Evolutionary conservation across 2,113 vertebrate genomes (phyloP), one percentile per base, ranked within the genome.

Genomic region (Recurvirostra avosetta): DNA sequence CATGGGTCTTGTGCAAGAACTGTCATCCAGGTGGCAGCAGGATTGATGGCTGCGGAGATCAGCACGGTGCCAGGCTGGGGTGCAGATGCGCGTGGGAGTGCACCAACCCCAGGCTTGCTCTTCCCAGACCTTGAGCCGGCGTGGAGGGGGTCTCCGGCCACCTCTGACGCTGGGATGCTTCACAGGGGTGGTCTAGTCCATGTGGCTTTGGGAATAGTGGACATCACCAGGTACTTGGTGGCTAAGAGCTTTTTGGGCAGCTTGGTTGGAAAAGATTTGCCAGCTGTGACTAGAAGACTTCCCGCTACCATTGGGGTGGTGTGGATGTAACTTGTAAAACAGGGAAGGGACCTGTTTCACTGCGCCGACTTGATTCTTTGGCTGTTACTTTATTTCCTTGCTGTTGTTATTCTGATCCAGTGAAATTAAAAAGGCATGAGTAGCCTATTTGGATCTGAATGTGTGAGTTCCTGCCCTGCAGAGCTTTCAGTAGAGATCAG

Each of bases 351-450:
- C 68, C 81, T 65, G 43, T 95, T 95, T 88, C 87, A 36, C 67
- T 56, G 92, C 0, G 9, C 59, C 30, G 61, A 47, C 85, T 79
- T 85, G 72, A 91, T 94, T 96, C 86, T 73, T 88, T 93, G 70
- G 95, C 87, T 86, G 81, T 83, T 86, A 45, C 77, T 93, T 87
- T 91, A 95, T 96, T 95, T 92, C 91, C 90, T 91, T 91, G 77
- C 92, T 67, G 90, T 91, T 93, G 71, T 96, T 92, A 74, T 93
- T 96, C 63, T 68, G 72, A 94, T 84, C 62, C 32, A 65, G 47
- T 80, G 92, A 97, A 97, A 97, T 97, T 96, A 97, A 97, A 96
- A 97, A 97, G 87, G 90, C 93, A 95, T 95, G 94, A 94, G 91
- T 56, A 94, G 95, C 82, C 89, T 96, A 85, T 96, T 94, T 96